A percentile compares a stretch with the other conserved stretches of the same genome.
These are phyloP conservation scores for Oegoconia quadripuncta DNA, from an alignment of 2,888 invertebrate genomes.

Conservation along the genomic window DNA sequence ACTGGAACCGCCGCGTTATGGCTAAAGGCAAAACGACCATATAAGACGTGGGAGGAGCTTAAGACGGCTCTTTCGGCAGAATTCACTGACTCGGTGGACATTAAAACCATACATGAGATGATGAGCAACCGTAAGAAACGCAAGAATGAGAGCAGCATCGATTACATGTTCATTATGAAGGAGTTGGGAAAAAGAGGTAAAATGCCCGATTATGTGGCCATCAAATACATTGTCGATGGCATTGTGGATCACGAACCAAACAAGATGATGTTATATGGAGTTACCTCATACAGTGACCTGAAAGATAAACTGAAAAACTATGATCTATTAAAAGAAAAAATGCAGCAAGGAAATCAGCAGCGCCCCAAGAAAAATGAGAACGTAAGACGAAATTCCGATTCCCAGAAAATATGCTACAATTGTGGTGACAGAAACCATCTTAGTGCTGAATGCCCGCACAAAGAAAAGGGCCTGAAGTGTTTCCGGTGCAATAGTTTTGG, in stretches of 20 bases:
- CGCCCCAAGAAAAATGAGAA: background rate
- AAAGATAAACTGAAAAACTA: constrained; percentile 18
- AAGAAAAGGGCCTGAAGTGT: background rate
- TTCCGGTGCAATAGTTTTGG: constrained; percentile 4
- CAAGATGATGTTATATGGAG: constrained; percentile 22
- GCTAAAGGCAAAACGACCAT: constrained; percentile 18
- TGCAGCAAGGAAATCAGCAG: background rate
- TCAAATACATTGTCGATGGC: constrained; percentile 26
- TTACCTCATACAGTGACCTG: too few relatives aligned
- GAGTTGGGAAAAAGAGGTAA: constrained; percentile 23
- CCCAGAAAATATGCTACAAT: constrained; percentile 8
- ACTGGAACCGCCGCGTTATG: constrained; percentile 21
- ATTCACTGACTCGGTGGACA: constrained; percentile 20
- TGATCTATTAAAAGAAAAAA: constrained; percentile 11
- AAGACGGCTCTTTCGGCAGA: constrained; percentile 17
- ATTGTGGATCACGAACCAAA: constrained; percentile 20
- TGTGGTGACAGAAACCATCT: constrained; percentile 15
- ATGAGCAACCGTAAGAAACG: constrained; percentile 19
- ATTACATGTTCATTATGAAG: constrained; percentile 26
- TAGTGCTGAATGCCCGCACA: background rate
- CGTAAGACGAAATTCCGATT: background rate
- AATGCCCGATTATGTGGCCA: constrained; percentile 24
- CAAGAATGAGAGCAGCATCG: constrained; percentile 12
- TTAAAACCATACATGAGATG: constrained; percentile 21
- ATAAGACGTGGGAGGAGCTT: constrained; percentile 19